These are phyloP conservation scores for Philopotamus ludificatus DNA, from an alignment of 1,140 invertebrate genomes.

Conservation along the genomic window DNA sequence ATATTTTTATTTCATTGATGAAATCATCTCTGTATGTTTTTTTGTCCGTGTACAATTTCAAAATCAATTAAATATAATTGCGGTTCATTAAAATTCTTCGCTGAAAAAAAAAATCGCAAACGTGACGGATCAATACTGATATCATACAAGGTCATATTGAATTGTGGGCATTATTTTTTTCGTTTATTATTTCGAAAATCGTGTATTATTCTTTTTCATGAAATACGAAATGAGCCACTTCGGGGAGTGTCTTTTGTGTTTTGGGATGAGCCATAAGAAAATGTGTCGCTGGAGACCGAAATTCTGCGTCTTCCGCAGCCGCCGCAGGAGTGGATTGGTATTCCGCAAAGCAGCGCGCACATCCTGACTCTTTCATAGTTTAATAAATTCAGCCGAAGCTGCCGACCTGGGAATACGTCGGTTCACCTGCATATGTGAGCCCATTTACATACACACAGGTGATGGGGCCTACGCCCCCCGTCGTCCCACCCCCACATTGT, in stretches of 20 bases:
- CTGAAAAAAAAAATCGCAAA: too few species aligned
- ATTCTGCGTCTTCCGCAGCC: neutral
- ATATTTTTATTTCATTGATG: too few species aligned
- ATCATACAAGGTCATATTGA: too few species aligned
- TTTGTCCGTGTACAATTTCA: too few species aligned
- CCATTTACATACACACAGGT: conserved; percentile 8
- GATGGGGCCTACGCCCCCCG: conserved; percentile 3
- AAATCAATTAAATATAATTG: too few species aligned
- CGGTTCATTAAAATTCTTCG: too few species aligned
- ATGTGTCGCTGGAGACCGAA: neutral
- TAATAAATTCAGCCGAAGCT: conserved; percentile 14
- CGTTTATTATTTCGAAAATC: too few species aligned
- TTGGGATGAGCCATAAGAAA: neutral
- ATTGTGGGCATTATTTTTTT: too few species aligned
- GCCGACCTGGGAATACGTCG: conserved; percentile 10
- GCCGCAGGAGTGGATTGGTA: conserved; percentile 19
- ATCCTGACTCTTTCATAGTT: conserved; percentile 12
- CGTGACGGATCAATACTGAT: too few species aligned
- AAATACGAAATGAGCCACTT: too few species aligned
- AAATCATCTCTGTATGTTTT: too few species aligned
- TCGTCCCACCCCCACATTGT: conserved; percentile 28
- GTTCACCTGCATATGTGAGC: neutral
- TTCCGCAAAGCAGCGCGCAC: conserved; percentile 9
- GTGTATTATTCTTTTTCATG: too few species aligned
- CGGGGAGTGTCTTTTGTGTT: neutral